Evolutionary conservation across 1,140 invertebrate species (phyloP), one percentile per base, ranked within the genome.

Genomic region (Zaprionus vittiger): DNA sequence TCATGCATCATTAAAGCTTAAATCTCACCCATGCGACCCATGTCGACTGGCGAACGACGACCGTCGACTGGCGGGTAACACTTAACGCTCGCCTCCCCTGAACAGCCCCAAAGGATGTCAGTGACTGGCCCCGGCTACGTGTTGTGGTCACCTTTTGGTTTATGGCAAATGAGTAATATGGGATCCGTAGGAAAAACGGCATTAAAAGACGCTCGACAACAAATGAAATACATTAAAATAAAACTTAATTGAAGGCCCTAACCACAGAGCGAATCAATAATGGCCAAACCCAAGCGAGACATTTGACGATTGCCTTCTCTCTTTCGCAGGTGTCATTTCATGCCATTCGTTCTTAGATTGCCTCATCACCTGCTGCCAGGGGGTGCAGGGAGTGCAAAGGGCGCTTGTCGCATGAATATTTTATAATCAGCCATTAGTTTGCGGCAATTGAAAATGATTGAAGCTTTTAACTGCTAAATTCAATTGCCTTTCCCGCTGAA

Each of bases 1-100:
- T 90, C 85, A 90, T 90, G 85, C 85, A 90, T 90, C 86, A 91
- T 90, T 90, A 91, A 90, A 90, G 86, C 85, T 90, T 90, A 90
- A 90, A 90, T 90, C 85, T 90, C 85, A 90, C 85, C 85, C 85
- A 85, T 73, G 84, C 79, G 85, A 84, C 84, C 83, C 83, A 87
- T 83, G 83, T 89, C 81, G 85, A 91, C 83, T 80, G 81, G 41
- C 41, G 26, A 56, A 7, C 24, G 54, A 12, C 56, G 56, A 59
- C 41, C 24, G 20, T 11, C 49, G 72, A 31, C 56, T 71, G 77
- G 62, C 74, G 66, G 62, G 49, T 79, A 91, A 87, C 81, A 91
- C 87, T 91, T 81, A 91, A 89, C 83, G 77, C 83, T 15, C 57
- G 34, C 60, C 59, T 55, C 31, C 34, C 38, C 15, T 57, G 56